A percentile compares a stretch with the other conserved stretches of the same genome.
Conservation (phyloP, 2,888 invertebrate genomes). For the Epinotia brunnichana region DNA sequence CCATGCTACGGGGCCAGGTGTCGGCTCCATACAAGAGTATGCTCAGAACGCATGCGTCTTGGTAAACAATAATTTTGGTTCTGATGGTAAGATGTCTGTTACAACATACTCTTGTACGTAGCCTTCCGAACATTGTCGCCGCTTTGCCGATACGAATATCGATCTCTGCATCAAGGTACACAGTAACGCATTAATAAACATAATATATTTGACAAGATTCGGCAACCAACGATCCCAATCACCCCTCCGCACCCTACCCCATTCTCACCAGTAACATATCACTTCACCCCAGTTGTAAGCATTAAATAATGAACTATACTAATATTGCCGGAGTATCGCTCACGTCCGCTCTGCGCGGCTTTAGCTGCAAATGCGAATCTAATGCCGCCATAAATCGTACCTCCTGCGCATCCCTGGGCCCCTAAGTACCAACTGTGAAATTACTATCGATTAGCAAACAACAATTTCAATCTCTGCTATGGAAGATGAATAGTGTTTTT, state of each 20-base stretch:
- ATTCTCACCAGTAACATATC: background rate
- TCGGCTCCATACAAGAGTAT: too few relatives aligned
- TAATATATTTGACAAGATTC: background rate
- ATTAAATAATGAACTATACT: conserved; percentile 48
- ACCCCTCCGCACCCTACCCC: background rate
- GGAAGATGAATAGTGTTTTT: conserved; percentile 47
- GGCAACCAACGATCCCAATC: background rate
- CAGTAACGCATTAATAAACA: background rate
- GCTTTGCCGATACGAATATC: too few relatives aligned
- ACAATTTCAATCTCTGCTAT: conserved; percentile 63
- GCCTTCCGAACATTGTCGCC: too few relatives aligned
- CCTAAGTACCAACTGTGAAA: conserved; percentile 67
- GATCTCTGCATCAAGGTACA: too few relatives aligned
- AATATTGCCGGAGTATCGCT: conserved; percentile 52
- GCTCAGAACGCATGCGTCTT: too few relatives aligned
- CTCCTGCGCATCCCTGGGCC: conserved; percentile 59
- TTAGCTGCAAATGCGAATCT: conserved; percentile 72
- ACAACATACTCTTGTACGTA: too few relatives aligned
- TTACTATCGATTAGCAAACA: conserved; percentile 76
- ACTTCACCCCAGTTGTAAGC: background rate
- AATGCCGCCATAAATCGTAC: conserved; percentile 75
- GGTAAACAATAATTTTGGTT: too few relatives aligned
- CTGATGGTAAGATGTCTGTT: too few relatives aligned
- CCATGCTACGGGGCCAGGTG: too few relatives aligned
- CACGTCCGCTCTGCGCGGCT: conserved; percentile 55